Conservation (phyloP, 2,113 vertebrate species). For the Cariama cristata region DNA sequence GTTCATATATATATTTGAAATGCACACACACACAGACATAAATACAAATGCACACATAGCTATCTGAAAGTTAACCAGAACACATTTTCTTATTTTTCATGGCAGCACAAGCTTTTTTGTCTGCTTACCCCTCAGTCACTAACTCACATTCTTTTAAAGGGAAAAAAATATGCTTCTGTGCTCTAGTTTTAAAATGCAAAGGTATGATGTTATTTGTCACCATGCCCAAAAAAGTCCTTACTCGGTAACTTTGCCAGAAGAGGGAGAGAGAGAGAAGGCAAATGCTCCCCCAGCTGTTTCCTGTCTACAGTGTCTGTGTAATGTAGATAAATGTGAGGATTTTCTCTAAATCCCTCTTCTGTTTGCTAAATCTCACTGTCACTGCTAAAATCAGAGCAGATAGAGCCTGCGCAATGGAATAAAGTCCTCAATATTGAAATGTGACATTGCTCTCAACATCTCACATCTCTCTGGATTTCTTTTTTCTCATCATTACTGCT, state of each 20-base stretch:
- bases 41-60: background rate
- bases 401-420: constrained; percentile 99
- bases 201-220: constrained; percentile 99
- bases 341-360: constrained; percentile 99
- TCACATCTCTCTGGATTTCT: constrained; percentile 94
- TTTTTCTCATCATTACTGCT: constrained; percentile 97
- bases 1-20: background rate
- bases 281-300: constrained; percentile 99
- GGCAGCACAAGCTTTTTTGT: constrained; percentile 63
- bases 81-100: constrained; percentile 56
- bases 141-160: constrained; percentile 81
- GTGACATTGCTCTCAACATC: constrained; percentile 97
- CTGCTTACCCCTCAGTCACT: constrained; percentile 74
- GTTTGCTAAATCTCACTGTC: constrained; percentile 99
- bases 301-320: constrained; percentile 99
- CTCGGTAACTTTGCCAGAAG: constrained; percentile 99
- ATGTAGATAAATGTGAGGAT: constrained; percentile 99
- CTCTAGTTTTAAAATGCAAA: constrained; percentile 87
- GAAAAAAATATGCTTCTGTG: constrained; percentile 81
- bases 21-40: background rate
- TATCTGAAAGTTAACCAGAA: constrained; percentile 68
- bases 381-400: constrained; percentile 91
- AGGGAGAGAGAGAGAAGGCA: constrained; percentile 92
- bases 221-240: constrained; percentile 98
- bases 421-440: constrained; percentile 99